Evolutionary conservation across 2,113 vertebrate genomes (phyloP).

Genomic region (Ciconia maguari): DNA sequence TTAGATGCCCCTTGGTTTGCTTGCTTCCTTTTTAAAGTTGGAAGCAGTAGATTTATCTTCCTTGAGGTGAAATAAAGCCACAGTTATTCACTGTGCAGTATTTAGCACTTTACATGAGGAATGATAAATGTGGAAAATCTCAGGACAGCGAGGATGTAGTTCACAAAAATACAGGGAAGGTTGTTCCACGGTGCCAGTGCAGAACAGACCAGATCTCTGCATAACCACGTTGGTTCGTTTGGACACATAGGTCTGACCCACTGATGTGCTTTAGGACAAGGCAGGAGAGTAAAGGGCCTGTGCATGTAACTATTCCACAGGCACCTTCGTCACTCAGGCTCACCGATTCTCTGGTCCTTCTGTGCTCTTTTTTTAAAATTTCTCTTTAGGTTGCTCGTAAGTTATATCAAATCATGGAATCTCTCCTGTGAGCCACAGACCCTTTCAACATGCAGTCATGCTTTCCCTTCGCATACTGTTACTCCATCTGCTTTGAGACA

Average conservation of each 20-base stretch:
- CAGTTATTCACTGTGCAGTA: constrained; percentile 11
- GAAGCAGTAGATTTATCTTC: constrained; percentile 33
- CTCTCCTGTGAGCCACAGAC: neutral
- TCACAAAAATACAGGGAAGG: neutral
- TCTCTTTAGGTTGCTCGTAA: constrained; percentile 28
- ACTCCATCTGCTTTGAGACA: constrained; percentile 50
- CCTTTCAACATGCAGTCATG: constrained; percentile 22
- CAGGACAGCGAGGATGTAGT: neutral
- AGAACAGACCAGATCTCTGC: neutral
- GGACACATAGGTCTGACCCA: neutral
- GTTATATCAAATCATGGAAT: neutral
- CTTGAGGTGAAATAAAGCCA: constrained; percentile 16
- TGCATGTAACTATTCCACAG: neutral
- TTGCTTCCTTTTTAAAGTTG: constrained; percentile 33
- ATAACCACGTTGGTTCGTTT: fast-evolving
- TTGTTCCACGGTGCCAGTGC: neutral
- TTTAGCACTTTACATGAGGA: constrained; percentile 7
- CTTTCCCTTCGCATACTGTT: neutral
- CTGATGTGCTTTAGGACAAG: neutral
- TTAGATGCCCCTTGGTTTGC: neutral
- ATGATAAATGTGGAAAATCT: constrained; percentile 18
- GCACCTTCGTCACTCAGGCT: neutral
- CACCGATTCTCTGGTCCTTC: neutral
- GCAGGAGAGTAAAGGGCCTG: neutral
- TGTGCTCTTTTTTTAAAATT: neutral